Percentiles rank a stretch among this genome's conserved stretches.
Evolutionary conservation across 2,113 vertebrate genomes (phyloP).

Genomic region (Ochotona curzoniae): DNA sequence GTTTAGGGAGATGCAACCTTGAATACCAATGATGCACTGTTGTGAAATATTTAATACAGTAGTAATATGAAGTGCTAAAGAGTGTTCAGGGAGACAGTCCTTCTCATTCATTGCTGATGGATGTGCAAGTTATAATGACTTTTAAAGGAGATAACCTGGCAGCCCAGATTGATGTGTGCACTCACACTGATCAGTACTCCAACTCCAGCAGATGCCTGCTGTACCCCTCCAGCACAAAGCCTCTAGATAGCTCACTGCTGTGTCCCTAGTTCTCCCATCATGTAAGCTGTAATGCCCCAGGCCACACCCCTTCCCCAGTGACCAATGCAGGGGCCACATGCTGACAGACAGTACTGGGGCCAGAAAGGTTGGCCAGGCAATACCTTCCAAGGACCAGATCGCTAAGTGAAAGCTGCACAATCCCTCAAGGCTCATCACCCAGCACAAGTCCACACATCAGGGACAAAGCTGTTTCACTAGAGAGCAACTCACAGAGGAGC

Average conservation of each 20-base stretch:
- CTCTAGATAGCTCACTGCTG: background rate
- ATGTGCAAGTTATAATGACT: background rate
- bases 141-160: conserved; percentile 13
- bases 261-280: background rate
- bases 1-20: background rate
- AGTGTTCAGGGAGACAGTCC: background rate
- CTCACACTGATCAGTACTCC: background rate
- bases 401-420: background rate
- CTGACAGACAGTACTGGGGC: background rate
- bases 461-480: background rate
- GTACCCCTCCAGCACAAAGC: background rate
- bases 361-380: background rate
- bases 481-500: background rate
- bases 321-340: background rate
- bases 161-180: background rate
- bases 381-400: background rate
- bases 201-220: background rate
- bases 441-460: background rate
- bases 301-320: background rate
- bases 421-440: background rate
- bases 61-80: background rate
- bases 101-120: background rate
- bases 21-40: background rate
- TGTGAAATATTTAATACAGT: conserved; percentile 32
- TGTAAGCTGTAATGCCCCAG: background rate